Conservation (phyloP, 2,797 vertebrate species). For the Hoplostethus mediterraneus region DNA sequence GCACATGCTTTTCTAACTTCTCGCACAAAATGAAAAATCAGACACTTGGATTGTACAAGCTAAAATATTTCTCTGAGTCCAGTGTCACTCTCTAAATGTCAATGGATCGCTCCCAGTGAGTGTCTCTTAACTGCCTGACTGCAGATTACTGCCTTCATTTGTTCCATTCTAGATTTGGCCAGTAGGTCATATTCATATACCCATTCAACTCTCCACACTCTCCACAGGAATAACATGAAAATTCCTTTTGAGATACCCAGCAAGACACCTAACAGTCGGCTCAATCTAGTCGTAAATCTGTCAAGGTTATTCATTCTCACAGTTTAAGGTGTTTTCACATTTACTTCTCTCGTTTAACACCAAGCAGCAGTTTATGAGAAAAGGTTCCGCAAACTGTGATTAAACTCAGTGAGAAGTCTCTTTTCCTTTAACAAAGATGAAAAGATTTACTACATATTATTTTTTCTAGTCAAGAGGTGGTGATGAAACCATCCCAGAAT, state of each 20-base stretch:
- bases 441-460: slow-evolving; percentile 9
- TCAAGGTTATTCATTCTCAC: not conserved
- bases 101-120: too few species aligned
- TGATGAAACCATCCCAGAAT: slow-evolving; percentile 35
- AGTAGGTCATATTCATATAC: not conserved
- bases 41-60: too few species aligned
- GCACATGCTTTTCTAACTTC: too few species aligned
- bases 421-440: slow-evolving; percentile 31
- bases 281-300: not conserved
- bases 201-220: too few species aligned
- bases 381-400: not conserved
- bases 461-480: slow-evolving; percentile 29
- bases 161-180: too few species aligned
- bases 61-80: too few species aligned
- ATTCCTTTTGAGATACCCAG: not conserved
- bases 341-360: not conserved
- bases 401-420: not conserved
- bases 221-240: too few species aligned
- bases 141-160: too few species aligned
- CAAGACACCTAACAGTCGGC: not conserved
- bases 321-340: not conserved
- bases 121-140: too few species aligned
- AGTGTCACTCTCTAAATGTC: too few species aligned
- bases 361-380: not conserved
- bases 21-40: too few species aligned